Evolutionary conservation across 1,140 invertebrate genomes (phyloP), one percentile per base, ranked within the genome.

Genomic region (Rhagoletis zephyria): DNA sequence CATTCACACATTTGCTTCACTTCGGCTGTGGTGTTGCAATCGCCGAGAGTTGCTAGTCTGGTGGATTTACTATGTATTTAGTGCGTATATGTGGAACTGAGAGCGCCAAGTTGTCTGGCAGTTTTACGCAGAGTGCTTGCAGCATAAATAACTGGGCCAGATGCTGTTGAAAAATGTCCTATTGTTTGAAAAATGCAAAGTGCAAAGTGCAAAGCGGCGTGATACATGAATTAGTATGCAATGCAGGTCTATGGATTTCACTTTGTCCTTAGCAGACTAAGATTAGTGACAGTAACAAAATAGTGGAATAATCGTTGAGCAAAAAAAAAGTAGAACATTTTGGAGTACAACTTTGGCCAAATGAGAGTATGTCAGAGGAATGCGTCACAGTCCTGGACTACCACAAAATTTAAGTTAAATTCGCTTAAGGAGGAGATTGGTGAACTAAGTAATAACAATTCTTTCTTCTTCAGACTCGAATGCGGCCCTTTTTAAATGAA

Each of bases 101-200:
- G 48, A 6, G 74, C 74, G 74, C 48, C 74, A 81, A 56, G 5
- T 56, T 81, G 74, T 81, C 74, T 81, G 74, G 48, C 48, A 56
- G 74, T 81, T 59, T 70, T 56, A 51, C 7, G 70, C 16, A n/a
- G 2, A 10, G 51, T 56, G 2, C 48, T 9, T 30, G 10, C n/a
- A 42, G 48, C 48, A 19, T 30, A 81, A 56, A 12, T 30, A 30
- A 30, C 30, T 81, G 48, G 45, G 48, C 45, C 74, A 81, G 74
- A 56, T 81, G 74, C 74, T 19, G 9, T 74, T 74, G 12, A 10
- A 0, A 42, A 48, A 74, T 48, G 51, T 3, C 4, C 5, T 77
- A 5, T 77, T 77, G 42, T 12, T 7, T 6, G 70, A 5, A 12
- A 42, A 3, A 67, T 3, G 40, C 30, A 74, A 6, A 14, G 67